phyloP scores from a whole-genome alignment of 2,113 vertebrate genomes.

The Stegastes partitus region DNA sequence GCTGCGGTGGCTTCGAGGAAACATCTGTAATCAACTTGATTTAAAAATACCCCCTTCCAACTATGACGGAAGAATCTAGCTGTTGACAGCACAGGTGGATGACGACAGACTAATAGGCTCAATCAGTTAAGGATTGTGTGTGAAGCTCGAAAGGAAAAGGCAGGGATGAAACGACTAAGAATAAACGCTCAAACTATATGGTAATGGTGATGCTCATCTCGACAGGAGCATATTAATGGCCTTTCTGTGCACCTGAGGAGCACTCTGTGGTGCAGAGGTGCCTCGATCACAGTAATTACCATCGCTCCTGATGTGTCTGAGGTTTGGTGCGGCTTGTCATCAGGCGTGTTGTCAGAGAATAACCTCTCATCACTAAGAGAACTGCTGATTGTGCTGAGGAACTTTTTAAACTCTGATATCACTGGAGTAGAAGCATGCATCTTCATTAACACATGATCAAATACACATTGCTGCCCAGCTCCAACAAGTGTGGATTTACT shows the following conservation, averaged over 20 bases:
- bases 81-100: neutral
- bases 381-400: slow-evolving; percentile 3
- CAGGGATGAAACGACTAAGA: neutral
- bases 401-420: neutral
- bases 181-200: neutral
- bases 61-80: neutral
- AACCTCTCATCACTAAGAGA: slow-evolving; percentile 30
- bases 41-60: neutral
- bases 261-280: slow-evolving; percentile 28
- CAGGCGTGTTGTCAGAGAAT: slow-evolving; percentile 27
- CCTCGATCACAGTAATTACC: slow-evolving; percentile 56
- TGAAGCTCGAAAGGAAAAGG: neutral
- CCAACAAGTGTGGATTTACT: neutral
- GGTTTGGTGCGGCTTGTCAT: slow-evolving; percentile 40
- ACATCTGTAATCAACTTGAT: slow-evolving; percentile 18
- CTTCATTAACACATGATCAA: neutral
- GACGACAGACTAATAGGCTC: neutral
- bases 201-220: slow-evolving; percentile 20
- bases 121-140: neutral
- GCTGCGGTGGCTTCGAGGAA: slow-evolving; percentile 1
- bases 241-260: slow-evolving; percentile 25
- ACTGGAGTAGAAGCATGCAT: neutral
- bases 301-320: slow-evolving; percentile 21
- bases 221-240: slow-evolving; percentile 2
- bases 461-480: neutral